Evolutionary conservation across 2,888 invertebrate species (phyloP).

Genomic region (Amphipyra berbera): DNA sequence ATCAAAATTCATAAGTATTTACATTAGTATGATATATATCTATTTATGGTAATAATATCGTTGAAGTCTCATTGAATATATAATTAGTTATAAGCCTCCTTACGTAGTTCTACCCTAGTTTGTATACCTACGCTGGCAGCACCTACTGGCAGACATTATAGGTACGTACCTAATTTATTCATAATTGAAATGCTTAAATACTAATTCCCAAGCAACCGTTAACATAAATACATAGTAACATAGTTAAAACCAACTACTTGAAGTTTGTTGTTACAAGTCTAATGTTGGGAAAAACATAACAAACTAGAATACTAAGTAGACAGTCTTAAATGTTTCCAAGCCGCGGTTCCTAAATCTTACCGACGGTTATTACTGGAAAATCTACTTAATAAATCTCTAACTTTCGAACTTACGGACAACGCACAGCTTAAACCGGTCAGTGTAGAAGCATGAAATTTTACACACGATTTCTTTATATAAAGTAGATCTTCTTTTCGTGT

Average conservation of each 20-base stretch:
- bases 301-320: conserved; percentile 2
- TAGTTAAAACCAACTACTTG: conserved; percentile 2
- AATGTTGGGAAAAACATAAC: conserved; percentile 3
- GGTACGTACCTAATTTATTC: conserved; percentile 38
- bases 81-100: conserved; percentile 12
- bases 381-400: no score
- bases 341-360: no score
- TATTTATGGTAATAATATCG: conserved; percentile 25
- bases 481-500: no score
- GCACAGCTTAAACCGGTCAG: no score
- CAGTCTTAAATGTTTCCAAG: not conserved
- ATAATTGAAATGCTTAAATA: conserved; percentile 27
- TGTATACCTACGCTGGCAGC: no score
- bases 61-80: conserved; percentile 15
- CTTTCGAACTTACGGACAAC: no score
- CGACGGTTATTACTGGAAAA: no score
- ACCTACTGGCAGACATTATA: conserved; percentile 13
- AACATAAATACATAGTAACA: conserved; percentile 11
- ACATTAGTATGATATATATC: not conserved
- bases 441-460: no score
- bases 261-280: conserved; percentile 21
- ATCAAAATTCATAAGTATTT: no score
- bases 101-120: conserved; percentile 14
- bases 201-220: conserved; percentile 16
- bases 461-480: no score